phyloP scores from a whole-genome alignment of 2,113 vertebrate genomes.

The Chloropsis cyanopogon region DNA sequence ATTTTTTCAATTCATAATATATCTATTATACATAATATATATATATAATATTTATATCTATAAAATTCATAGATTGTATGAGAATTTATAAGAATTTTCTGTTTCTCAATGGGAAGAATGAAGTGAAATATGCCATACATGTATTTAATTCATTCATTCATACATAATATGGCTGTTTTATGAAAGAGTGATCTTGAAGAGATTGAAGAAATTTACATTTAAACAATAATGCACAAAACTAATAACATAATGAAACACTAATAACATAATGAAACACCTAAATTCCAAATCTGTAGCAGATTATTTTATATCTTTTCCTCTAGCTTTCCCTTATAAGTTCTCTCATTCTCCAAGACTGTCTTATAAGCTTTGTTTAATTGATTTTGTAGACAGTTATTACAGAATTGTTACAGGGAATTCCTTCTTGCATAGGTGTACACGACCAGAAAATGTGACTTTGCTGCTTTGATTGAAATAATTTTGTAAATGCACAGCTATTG shows the following conservation, averaged over 20 bases:
- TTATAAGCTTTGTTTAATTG: neutral
- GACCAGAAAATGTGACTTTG: neutral
- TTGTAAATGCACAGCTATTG: neutral
- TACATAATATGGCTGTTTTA: neutral
- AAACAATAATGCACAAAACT: neutral
- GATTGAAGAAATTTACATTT: neutral
- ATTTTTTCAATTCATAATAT: neutral
- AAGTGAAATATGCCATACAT: neutral
- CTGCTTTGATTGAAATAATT: neutral
- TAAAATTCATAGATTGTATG: neutral
- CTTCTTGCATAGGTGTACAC: neutral
- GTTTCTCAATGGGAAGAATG: neutral
- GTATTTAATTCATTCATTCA: neutral
- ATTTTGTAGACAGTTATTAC: neutral
- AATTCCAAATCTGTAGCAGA: neutral
- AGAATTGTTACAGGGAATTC: neutral
- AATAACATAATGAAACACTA: neutral
- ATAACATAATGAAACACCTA: neutral
- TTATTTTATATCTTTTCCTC: neutral
- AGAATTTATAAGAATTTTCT: neutral
- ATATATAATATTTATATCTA: neutral
- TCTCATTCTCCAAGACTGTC: neutral
- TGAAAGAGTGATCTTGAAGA: neutral
- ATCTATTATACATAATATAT: too few relatives aligned
- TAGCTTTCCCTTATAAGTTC: neutral